Conservation (phyloP, 2,113 vertebrate genomes). For the Thalassoma bifasciatum region DNA sequence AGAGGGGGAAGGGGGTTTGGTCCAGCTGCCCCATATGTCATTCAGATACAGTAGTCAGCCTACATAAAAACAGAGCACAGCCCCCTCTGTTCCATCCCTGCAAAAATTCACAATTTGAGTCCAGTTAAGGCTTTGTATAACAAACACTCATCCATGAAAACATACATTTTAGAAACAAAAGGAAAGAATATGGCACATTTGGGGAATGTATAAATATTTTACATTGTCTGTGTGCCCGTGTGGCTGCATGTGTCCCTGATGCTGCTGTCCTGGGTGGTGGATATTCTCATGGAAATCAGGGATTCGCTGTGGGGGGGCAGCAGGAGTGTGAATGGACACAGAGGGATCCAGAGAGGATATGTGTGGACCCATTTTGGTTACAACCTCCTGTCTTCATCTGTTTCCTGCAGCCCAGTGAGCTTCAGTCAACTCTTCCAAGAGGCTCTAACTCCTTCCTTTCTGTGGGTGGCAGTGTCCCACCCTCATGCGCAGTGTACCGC, state of each 20-base stretch:
- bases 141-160: slow-evolving; percentile 23
- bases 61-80: slow-evolving; percentile 11
- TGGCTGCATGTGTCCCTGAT: slow-evolving; percentile 26
- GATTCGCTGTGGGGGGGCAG: slow-evolving; percentile 16
- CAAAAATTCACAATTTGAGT: slow-evolving; percentile 23
- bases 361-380: not conserved
- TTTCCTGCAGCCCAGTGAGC: not conserved
- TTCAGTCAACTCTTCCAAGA: not conserved
- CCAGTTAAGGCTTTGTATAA: slow-evolving; percentile 33
- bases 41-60: slow-evolving; percentile 40
- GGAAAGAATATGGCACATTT: slow-evolving; percentile 26
- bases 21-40: slow-evolving; percentile 55
- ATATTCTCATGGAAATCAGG: slow-evolving; percentile 48
- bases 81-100: slow-evolving; percentile 18
- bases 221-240: not conserved
- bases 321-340: slow-evolving; percentile 5
- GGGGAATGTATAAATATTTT: slow-evolving; percentile 43
- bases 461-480: slow-evolving; percentile 83
- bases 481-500: slow-evolving; percentile 88
- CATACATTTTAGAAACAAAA: slow-evolving; percentile 6
- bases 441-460: slow-evolving; percentile 45
- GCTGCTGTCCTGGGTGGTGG: slow-evolving; percentile 20
- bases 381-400: slow-evolving; percentile 4
- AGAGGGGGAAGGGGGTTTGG: slow-evolving; percentile 52
- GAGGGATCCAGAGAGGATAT: slow-evolving; percentile 16